These are phyloP conservation scores for Xenopus tropicalis DNA, from an alignment of 2,113 vertebrate species.

Conservation along the genomic window UCB_Xtro_10.0 CM004444.2:133372001-133372500, in stretches of 20 bases:
- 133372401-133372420: too few species aligned
- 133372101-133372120: too few species aligned
- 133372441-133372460: background rate
- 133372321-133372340: background rate
- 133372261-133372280: background rate
- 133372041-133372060: too few species aligned
- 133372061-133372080: too few species aligned
- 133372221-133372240: background rate
- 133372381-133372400: background rate
- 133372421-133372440: background rate
- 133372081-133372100: too few species aligned
- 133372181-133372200: background rate
- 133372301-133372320: background rate
- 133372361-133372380: background rate
- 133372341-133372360: conserved; percentile 1
- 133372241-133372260: background rate
- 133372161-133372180: too few species aligned
- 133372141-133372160: too few species aligned
- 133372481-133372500: conserved; percentile 12
- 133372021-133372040: too few species aligned
- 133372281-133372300: background rate
- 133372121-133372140: too few species aligned
- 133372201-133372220: background rate
- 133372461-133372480: conserved; percentile 14
- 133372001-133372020: too few species aligned